Conservation (phyloP, 2,797 vertebrate genomes). For the Acrossocheilus fasciatus region DNA sequence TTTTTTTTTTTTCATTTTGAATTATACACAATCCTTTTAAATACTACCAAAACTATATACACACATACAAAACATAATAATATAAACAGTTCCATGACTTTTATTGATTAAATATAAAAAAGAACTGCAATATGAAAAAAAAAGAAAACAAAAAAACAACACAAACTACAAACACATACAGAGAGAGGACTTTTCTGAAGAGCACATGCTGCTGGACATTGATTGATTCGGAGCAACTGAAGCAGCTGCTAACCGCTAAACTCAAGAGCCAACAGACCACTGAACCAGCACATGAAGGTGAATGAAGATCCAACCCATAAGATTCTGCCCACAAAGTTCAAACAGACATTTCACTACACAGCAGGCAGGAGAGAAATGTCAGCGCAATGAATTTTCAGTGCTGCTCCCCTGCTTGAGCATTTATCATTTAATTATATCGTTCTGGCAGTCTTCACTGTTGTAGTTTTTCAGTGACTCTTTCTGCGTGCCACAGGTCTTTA, state of each 20-base stretch:
- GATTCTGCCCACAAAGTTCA: conserved; percentile 23
- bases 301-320: conserved; percentile 8
- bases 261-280: not conserved
- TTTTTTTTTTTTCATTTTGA: not conserved
- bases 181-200: not conserved
- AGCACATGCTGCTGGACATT: not conserved
- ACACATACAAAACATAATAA: not conserved
- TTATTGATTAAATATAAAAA: not conserved
- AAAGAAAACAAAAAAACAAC: not conserved
- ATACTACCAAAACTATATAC: not conserved
- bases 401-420: not conserved
- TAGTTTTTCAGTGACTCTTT: not conserved
- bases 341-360: conserved; percentile 7
- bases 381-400: not conserved
- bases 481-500: not conserved
- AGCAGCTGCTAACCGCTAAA: conserved; percentile 25
- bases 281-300: conserved; percentile 27
- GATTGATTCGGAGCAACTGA: conserved; percentile 17
- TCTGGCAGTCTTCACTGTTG: not conserved
- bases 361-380: conserved; percentile 2
- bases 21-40: not conserved
- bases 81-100: not conserved
- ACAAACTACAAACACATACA: not conserved
- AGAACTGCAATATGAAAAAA: not conserved
- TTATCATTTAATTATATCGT: not conserved